Evolutionary conservation across 2,113 vertebrate genomes (phyloP), one percentile per base, ranked within the genome.

Genomic region (Andinoacara biseriatus): DNA sequence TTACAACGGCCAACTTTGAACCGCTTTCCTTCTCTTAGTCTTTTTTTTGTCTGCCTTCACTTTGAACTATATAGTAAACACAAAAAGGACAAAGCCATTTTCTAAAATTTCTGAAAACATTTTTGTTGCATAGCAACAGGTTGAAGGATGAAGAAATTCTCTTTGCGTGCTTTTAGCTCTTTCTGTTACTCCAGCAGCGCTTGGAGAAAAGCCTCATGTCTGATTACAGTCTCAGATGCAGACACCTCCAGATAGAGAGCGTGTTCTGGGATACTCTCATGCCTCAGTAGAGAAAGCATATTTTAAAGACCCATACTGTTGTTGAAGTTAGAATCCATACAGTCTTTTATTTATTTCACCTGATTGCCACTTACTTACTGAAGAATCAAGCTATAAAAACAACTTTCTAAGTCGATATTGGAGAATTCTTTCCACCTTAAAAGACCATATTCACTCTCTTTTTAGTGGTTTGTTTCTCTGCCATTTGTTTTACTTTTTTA

Each of bases 51-150:
- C 5, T 43, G 18, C 10, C 57, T 74, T 57, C 9, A 24, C 57
- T 80, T 67, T 84, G 67, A 80, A 80, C 76, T 86, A 52, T 60
- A 56, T 57, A 15, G 65, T 52, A 74, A 82, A 74, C 69, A 67
- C 40, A 74, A 38, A 60, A 52, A 76, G 74, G 54, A 54, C 43
- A 77, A 76, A 80, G 43, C 49, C 79, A 46, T 80, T 60, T 74
- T 79, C 78, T 78, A 69, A 86, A 88, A 90, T 74, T 86, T 86
- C 65, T 56, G 1, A 61, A 56, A 81, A 85, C 74, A 40, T 46
- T 74, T 75, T 69, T 20, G 87, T 91, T 86, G 91, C 90, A 52
- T 91, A 85, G 92, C 92, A 91, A 93, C 92, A 87, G 33, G 74
- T 69, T 60, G 22, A 10, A 82, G 35, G 49, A 69, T 49, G 74